Conservation (phyloP, 2,888 invertebrate genomes). For the Mystacides longicornis region DNA sequence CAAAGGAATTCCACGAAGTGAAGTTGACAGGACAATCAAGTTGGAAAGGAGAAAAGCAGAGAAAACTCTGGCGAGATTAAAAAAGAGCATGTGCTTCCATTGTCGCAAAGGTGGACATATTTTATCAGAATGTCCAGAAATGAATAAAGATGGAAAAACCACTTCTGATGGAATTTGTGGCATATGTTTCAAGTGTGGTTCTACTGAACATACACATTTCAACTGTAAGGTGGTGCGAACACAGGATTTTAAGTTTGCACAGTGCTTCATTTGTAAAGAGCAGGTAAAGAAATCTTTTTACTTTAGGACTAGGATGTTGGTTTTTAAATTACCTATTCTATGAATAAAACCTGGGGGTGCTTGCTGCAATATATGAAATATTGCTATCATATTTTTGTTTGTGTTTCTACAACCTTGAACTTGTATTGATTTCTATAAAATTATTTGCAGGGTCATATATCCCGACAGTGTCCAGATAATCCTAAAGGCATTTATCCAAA, state of each 20-base stretch:
- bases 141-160: constrained; percentile 46
- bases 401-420: no score
- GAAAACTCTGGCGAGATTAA: constrained; percentile 58
- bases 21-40: constrained; percentile 59
- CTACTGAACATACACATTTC: constrained; percentile 74
- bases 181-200: constrained; percentile 85
- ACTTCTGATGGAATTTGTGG: constrained; percentile 49
- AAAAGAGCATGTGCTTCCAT: constrained; percentile 70
- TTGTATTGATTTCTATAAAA: neutral
- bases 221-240: constrained; percentile 62
- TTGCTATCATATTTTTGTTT: no score
- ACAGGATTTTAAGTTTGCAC: constrained; percentile 70
- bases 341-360: neutral
- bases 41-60: constrained; percentile 64
- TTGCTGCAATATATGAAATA: no score
- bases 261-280: constrained; percentile 83
- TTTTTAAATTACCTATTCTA: neutral
- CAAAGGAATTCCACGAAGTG: constrained; percentile 60
- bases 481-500: constrained; percentile 80
- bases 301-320: no score
- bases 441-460: constrained; percentile 64
- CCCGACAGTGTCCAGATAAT: constrained; percentile 83
- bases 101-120: constrained; percentile 72
- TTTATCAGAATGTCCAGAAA: constrained; percentile 71
- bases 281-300: constrained; percentile 38